Evolutionary conservation across 2,888 invertebrate genomes (phyloP), one percentile per base, ranked within the genome.

Genomic region (Cheilosia grossa): DNA sequence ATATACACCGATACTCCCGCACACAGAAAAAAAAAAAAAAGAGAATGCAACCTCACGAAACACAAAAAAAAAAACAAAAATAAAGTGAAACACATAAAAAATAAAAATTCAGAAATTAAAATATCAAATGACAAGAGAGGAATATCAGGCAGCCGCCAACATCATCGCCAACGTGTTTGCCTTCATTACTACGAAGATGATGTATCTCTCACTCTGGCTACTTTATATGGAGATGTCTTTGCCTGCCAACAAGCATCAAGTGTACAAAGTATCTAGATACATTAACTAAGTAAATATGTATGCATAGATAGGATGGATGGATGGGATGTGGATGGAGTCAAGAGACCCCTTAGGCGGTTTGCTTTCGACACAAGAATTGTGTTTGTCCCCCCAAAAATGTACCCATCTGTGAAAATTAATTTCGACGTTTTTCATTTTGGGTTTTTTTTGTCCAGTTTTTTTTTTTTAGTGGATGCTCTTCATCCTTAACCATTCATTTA

Each of bases 31-130:
- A 49, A 30, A 30, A 2, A 30, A 17, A 44, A 49, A 17, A 4
- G 21, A 24, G 13, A 1, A 13, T 15, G 24, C 24, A 49, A 1
- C 49, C 2, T 5, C 51, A 5, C 33, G 49, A 51, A 21, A 56
- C 21, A 42, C 47, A 15, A 51, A 37, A 13, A 56, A 58, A 54
- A 54, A 51, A 21, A 56, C 21, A 42, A 53, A 15, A 51, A 37
- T n/a, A 56, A 58, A 54, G 24, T 30, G 40, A 82, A 54, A 19
- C 21, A 56, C 63, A 78, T 56, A 49, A 53, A 67, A 66, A 53
- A 78, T 66, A 54, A 79, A 79, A 75, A 86, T 75, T 73, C 72
- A 77, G 86, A 86, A 86, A 86, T 86, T 86, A 82, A 87, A 86
- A 87, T 86, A 87, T 85, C 87, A 70, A 83, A 80, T 83, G 74